phyloP scores from a whole-genome alignment of 2,797 vertebrate species.

The Botia kubotai region DNA sequence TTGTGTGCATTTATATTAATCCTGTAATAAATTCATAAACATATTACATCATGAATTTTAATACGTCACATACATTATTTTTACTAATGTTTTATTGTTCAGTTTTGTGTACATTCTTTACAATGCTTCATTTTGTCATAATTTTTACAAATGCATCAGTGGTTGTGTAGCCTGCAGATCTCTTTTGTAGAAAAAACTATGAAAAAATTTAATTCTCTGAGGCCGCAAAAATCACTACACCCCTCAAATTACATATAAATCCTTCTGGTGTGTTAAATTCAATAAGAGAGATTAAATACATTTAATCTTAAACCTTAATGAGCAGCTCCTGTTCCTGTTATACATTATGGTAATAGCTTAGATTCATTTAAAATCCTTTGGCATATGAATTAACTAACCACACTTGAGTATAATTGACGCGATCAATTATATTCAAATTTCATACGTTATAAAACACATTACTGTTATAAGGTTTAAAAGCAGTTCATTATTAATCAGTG shows the following conservation, averaged over 20 bases:
- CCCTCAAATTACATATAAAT: constrained; percentile 15
- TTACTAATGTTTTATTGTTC: not conserved
- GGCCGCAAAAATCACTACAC: not conserved
- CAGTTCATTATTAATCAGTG: constrained; percentile 1
- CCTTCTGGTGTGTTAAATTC: constrained; percentile 3
- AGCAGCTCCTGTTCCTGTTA: constrained; percentile 6
- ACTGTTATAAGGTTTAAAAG: not conserved
- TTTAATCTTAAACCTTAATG: not conserved
- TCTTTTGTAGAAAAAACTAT: constrained; percentile 1
- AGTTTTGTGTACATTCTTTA: not conserved
- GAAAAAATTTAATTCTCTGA: constrained; percentile 15
- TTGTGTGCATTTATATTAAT: too few species aligned
- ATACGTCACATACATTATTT: too few species aligned
- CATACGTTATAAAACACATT: not conserved
- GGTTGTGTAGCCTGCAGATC: not conserved
- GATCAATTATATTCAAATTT: not conserved
- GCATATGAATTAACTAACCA: not conserved
- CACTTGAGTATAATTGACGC: not conserved
- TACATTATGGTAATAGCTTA: not conserved
- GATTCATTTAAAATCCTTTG: not conserved
- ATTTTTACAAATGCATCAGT: not conserved
- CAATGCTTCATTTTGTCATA: not conserved
- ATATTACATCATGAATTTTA: too few species aligned
- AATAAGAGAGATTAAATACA: not conserved
- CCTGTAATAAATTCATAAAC: too few species aligned